Evolutionary conservation across 2,797 vertebrate genomes (phyloP).

Genomic region (Enteromius afrohamiltoni): DNA sequence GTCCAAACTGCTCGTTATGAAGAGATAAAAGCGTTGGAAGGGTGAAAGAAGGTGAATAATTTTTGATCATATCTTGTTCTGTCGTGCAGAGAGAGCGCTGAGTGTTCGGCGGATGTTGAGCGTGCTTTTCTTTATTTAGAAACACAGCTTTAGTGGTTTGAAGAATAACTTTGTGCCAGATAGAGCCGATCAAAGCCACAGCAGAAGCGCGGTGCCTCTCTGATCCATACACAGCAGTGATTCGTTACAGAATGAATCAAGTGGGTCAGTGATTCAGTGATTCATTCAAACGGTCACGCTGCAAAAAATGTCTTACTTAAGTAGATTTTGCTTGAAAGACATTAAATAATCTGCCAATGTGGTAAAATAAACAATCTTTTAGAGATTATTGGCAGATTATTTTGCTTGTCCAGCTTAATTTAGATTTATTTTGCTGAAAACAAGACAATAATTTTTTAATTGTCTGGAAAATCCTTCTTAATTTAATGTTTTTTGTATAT

Average conservation of each 20-base stretch:
- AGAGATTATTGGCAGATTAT: too few relatives aligned
- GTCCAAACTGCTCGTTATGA: neutral
- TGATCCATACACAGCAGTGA: neutral
- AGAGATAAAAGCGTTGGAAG: slow-evolving; percentile 7
- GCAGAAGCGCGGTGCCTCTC: neutral
- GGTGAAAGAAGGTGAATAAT: neutral
- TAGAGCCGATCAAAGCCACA: neutral
- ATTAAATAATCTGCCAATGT: too few relatives aligned
- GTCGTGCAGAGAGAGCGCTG: neutral
- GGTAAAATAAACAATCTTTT: too few relatives aligned
- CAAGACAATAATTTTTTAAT: too few relatives aligned
- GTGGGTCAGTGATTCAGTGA: neutral
- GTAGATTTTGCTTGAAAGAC: too few relatives aligned
- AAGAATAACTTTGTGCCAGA: neutral
- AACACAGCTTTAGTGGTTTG: too few relatives aligned
- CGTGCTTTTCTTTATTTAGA: neutral
- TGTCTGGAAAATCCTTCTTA: too few relatives aligned
- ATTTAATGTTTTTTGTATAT: too few relatives aligned
- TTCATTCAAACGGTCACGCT: neutral
- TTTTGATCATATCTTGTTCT: slow-evolving; percentile 12
- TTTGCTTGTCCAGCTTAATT: too few relatives aligned
- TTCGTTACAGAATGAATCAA: neutral
- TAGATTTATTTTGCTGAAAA: too few relatives aligned
- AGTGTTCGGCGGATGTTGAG: neutral
- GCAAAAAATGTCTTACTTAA: too few relatives aligned